These are phyloP conservation scores for Galeopsomyia nigrocyanea DNA, from an alignment of 2,888 invertebrate species.

Conservation along the genomic window DNA sequence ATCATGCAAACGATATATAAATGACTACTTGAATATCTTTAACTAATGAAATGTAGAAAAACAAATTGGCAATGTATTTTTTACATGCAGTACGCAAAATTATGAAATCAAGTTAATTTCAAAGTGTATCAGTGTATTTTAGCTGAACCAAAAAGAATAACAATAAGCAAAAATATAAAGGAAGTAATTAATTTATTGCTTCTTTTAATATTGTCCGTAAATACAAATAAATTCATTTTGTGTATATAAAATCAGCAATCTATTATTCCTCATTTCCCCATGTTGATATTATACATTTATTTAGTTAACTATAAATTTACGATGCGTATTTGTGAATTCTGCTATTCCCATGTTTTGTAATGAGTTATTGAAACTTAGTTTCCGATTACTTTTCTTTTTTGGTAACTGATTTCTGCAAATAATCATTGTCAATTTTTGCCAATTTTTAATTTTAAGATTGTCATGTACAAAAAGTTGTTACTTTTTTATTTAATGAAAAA, in stretches of 20 bases:
- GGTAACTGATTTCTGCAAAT: no score
- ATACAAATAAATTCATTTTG: slow-evolving; percentile 62
- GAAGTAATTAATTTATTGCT: slow-evolving; percentile 62
- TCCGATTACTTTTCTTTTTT: no score
- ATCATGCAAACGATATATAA: slow-evolving; percentile 24
- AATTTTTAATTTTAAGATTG: no score
- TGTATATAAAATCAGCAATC: slow-evolving; percentile 56
- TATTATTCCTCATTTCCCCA: no score
- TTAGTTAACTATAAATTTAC: no score
- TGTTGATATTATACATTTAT: no score
- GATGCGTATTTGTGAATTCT: no score
- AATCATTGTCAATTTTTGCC: no score
- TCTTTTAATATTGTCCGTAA: slow-evolving; percentile 59
- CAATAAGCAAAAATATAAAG: slow-evolving; percentile 18
- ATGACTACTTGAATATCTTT: not conserved
- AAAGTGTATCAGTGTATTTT: slow-evolving; percentile 34
- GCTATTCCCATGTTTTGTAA: no score
- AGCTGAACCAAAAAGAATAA: slow-evolving; percentile 24
- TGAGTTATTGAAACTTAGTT: no score
- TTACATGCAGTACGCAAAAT: slow-evolving; percentile 52
- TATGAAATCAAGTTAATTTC: slow-evolving; percentile 23
- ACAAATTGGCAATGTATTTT: slow-evolving; percentile 65
- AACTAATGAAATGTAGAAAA: slow-evolving; percentile 53
- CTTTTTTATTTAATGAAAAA: no score
- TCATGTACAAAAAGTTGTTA: no score